Base-by-base conservation (phyloP, 2,888 invertebrate genomes). In the Folsomia candida region DNA sequence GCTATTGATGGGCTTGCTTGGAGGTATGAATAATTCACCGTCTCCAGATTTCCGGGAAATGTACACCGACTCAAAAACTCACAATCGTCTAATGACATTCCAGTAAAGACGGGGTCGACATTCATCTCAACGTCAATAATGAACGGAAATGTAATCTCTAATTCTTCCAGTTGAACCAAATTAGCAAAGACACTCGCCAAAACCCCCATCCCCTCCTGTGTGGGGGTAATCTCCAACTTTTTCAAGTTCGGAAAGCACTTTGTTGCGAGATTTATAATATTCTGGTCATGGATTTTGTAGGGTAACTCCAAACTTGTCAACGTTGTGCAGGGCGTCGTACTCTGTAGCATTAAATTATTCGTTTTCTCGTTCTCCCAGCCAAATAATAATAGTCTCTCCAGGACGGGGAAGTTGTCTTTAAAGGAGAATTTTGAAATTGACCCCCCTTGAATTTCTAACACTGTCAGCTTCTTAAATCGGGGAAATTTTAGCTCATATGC, bases 381-480 rank as follows among this genome's bases (percentile, higher is more conserved):
- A 2, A 69, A n/a, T 47, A 72, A 29, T 26, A 69, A 61, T 29
- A 72, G 57, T 20, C 37, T 58, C 27, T 63, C 62, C 26, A 74
- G 29, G 3, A 67, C 64, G 18, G 74, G 74, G 37, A 74, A 74
- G 9, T 57, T 69, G 4, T 74, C 65, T 0, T 47, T 29, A 37
- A 69, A 74, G 2, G 61, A 67, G 68, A 74, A 72, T n/a, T 67
- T 65, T 2, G 29, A 20, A 37, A 72, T 54, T 51, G 25, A 60
- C 61, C 62, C 58, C 26, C 74, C 74, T 11, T 69, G 67, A 22
- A 74, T 26, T 65, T 74, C 68, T 37, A 74, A 54, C 9, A 62
- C 28, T 18, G 6, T 26, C 4, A 74, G 58, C 22, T 64, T 58
- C 6, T 69, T 51, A 47, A 74, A 61, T 2, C 60, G 29, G 14